Evolutionary conservation across 2,113 vertebrate species (phyloP), one percentile per base, ranked within the genome.

Genomic region (Hydrochoerus hydrochaeris): DNA sequence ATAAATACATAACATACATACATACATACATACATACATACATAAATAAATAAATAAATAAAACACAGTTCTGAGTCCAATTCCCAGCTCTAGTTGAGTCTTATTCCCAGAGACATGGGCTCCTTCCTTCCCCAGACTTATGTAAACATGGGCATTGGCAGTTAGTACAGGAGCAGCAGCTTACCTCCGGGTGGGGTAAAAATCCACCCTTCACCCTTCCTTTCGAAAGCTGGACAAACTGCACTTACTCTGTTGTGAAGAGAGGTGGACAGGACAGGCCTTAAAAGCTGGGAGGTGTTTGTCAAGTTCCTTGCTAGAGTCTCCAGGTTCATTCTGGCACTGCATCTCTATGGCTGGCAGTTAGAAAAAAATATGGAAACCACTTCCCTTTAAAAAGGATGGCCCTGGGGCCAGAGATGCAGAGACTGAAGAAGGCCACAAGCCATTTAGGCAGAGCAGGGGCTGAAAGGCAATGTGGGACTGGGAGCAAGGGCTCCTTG

Each of bases 21-120:
- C 90, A 96, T 96, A 97, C 16, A 96, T 96, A 97, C 97, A 97
- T 97, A 82, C 7, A 94, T 90, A 92, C 90, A 96, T 96, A 97
- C 16, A 97, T 91, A 97, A 97, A 96, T 97, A 81, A 10, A 82
- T 90, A 92, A 94, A 96, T 96, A 97, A 89, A 81, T 94, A 91
- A 69, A 41, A 89, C n/a, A 19, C 65, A 92, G 75, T 81, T 69
- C 85, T 6, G 28, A 95, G 58, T 71, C 52, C 32, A n/a, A 81
- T 0, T 13, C 63, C 82, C 62, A 32, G 62, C 80, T 93, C 46
- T 30, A 57, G 41, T 5, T 26, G 24, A 10, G 35, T 88, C 44
- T 9, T 81, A 58, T 86, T 69, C 41, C 60, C 57, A 65, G 49
- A 69, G 19, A 71, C 77, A 24, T 1, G 9, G 41, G 63, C 41